Conservation (phyloP, 2,113 vertebrate species). For the Chloroceryle aenea region DNA sequence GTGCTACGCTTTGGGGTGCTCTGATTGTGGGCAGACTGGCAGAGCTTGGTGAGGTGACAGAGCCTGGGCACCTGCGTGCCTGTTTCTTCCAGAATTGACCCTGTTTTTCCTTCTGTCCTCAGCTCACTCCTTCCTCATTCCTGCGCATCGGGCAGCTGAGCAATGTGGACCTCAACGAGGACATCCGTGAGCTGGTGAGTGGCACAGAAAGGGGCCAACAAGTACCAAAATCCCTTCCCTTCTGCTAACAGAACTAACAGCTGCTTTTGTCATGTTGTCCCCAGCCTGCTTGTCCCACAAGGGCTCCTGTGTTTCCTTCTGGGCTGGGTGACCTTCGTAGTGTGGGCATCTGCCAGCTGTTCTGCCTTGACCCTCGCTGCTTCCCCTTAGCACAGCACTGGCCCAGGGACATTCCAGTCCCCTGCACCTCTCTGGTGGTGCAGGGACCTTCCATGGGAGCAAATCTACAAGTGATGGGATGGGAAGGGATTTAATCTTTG, state of each 20-base stretch:
- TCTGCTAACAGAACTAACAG: background rate
- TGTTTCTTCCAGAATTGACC: background rate
- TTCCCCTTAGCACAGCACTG: background rate
- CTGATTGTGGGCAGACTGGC: background rate
- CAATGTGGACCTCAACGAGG: slow-evolving; percentile 91
- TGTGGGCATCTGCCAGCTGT: background rate
- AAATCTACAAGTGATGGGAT: background rate
- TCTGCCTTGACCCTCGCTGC: background rate
- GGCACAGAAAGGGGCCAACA: fast-evolving
- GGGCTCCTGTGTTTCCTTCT: background rate
- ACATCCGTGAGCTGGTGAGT: slow-evolving; percentile 74
- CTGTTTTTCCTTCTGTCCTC: slow-evolving; percentile 1
- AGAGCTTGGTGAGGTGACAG: fast-evolving
- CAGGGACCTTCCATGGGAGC: fast-evolving
- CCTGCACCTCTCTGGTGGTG: background rate
- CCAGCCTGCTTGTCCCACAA: fast-evolving
- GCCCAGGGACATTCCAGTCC: fast-evolving
- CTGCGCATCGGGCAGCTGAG: slow-evolving; percentile 89
- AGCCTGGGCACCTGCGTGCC: fast-evolving
- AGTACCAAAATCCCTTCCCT: fast-evolving
- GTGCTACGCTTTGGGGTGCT: fast-evolving
- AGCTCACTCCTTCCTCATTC: slow-evolving; percentile 78
- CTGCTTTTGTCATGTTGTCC: background rate
- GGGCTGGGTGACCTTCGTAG: background rate
- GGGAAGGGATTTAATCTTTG: background rate